Conservation (phyloP, 2,888 invertebrate species). For the Drosophila diplacantha region DNA sequence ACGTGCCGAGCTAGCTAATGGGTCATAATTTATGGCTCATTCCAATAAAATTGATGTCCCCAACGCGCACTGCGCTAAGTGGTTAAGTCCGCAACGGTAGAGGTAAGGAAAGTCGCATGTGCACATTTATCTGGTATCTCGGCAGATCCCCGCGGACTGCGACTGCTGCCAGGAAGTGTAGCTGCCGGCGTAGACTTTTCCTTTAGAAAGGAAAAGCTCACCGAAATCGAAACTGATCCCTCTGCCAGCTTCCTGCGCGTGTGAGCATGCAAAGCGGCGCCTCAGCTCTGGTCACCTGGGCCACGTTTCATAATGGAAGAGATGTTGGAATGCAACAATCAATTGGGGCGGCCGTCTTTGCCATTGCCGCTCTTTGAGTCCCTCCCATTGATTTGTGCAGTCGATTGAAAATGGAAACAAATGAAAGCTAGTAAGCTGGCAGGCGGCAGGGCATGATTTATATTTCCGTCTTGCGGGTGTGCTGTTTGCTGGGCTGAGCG, state of each 20-base stretch:
- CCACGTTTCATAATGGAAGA: conserved; percentile 33
- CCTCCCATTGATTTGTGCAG: conserved; percentile 48
- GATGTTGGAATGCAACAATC: conserved; percentile 30
- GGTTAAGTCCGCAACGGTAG: no score
- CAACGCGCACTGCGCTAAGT: neutral
- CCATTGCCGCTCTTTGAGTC: conserved; percentile 18
- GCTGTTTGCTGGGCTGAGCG: conserved; percentile 21
- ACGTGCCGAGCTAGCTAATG: neutral
- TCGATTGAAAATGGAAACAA: conserved; percentile 48
- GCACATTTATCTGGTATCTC: neutral
- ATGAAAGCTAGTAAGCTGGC: conserved; percentile 8
- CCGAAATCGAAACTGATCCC: conserved; percentile 15
- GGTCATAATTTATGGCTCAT: conserved; percentile 10
- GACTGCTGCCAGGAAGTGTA: conserved; percentile 47
- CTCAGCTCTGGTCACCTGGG: conserved; percentile 25
- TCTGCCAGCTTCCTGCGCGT: conserved; percentile 38
- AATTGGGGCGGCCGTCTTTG: conserved; percentile 16
- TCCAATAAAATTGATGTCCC: conserved; percentile 7
- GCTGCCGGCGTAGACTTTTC: conserved; percentile 16
- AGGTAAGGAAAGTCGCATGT: neutral
- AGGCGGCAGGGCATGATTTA: conserved; percentile 42
- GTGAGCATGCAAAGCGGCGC: conserved; percentile 41
- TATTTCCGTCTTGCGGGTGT: conserved; percentile 41
- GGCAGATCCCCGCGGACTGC: neutral
- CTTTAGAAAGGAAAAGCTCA: conserved; percentile 58